Evolutionary conservation across 2,113 vertebrate genomes (phyloP).

Genomic region (Lonchura striata): DNA sequence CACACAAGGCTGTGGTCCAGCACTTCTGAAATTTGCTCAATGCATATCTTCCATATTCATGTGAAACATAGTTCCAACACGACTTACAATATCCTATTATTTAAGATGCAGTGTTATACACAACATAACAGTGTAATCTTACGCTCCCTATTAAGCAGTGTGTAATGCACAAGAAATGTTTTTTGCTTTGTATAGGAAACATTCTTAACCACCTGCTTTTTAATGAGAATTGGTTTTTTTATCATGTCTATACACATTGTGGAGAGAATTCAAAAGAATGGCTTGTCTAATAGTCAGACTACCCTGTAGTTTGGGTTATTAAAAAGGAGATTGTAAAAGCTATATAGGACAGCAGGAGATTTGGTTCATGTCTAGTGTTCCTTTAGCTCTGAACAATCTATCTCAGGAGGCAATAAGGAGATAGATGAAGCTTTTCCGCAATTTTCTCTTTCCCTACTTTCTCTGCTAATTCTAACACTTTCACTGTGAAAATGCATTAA

Average conservation of each 20-base stretch:
- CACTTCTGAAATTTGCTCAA: conserved; percentile 58
- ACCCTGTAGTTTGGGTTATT: conserved; percentile 64
- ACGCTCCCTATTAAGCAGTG: conserved; percentile 48
- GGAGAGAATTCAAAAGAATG: conserved; percentile 55
- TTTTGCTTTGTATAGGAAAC: conserved; percentile 55
- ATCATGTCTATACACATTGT: conserved; percentile 50
- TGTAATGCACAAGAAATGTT: conserved; percentile 35
- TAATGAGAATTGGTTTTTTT: conserved; percentile 70
- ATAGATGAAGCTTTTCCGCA: conserved; percentile 64
- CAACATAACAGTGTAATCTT: conserved; percentile 45
- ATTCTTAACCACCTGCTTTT: conserved; percentile 61
- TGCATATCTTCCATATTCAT: conserved; percentile 57
- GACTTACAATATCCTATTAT: conserved; percentile 54
- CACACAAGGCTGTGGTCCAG: conserved; percentile 7
- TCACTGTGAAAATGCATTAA: conserved; percentile 64
- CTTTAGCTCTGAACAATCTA: conserved; percentile 68
- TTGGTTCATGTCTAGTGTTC: conserved; percentile 63
- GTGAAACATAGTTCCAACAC: conserved; percentile 52
- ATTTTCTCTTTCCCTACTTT: conserved; percentile 47
- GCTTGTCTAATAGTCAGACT: conserved; percentile 61
- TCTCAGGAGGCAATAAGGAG: conserved; percentile 70
- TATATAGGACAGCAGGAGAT: conserved; percentile 71
- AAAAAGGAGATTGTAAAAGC: conserved; percentile 72
- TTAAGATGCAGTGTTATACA: conserved; percentile 33
- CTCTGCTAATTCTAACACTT: conserved; percentile 66